phyloP scores from a whole-genome alignment of 2,113 vertebrate genomes.

The Neoarius graeffei region DNA sequence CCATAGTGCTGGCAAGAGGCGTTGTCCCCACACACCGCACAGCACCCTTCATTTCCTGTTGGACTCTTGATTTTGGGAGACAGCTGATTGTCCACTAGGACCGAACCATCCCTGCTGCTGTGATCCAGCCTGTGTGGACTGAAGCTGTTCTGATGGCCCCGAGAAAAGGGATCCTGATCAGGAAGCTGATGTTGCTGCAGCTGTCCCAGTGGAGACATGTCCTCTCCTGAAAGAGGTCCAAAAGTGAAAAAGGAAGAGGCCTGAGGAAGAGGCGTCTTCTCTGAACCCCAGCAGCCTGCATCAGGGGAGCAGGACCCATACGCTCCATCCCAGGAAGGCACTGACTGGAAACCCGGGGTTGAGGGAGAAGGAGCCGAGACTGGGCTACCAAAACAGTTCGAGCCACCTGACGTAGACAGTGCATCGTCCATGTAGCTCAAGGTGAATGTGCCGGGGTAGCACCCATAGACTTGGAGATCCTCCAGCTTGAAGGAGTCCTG shows the following conservation, averaged over 20 bases:
- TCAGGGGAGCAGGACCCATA: conserved; percentile 83
- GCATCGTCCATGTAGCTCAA: conserved; percentile 78
- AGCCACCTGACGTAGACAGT: conserved; percentile 79
- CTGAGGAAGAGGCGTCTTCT: conserved; percentile 73
- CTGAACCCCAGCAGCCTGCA: conserved; percentile 77
- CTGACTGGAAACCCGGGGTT: conserved; percentile 81
- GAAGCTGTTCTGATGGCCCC: conserved; percentile 69
- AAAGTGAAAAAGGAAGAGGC: conserved; percentile 82
- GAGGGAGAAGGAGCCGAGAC: conserved; percentile 81
- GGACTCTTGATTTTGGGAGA: conserved; percentile 79
- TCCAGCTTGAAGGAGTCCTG: conserved; percentile 81
- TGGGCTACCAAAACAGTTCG: conserved; percentile 88
- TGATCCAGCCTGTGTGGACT: conserved; percentile 70
- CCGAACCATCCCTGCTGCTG: conserved; percentile 65
- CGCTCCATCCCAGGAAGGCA: conserved; percentile 83
- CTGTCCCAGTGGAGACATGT: conserved; percentile 70
- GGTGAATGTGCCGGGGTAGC: conserved; percentile 84
- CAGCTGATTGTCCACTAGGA: conserved; percentile 68
- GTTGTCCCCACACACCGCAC: conserved; percentile 92
- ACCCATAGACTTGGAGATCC: conserved; percentile 90
- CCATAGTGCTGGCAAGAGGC: conserved; percentile 97
- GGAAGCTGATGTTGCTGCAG: conserved; percentile 63
- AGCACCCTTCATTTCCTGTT: conserved; percentile 81
- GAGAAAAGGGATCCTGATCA: conserved; percentile 77
- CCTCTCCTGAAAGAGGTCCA: conserved; percentile 59